A percentile compares a stretch with the other conserved stretches of the same genome.
Evolutionary conservation across 1,140 invertebrate species (phyloP).

Genomic region (Pseudomyrmex cubaensis): DNA sequence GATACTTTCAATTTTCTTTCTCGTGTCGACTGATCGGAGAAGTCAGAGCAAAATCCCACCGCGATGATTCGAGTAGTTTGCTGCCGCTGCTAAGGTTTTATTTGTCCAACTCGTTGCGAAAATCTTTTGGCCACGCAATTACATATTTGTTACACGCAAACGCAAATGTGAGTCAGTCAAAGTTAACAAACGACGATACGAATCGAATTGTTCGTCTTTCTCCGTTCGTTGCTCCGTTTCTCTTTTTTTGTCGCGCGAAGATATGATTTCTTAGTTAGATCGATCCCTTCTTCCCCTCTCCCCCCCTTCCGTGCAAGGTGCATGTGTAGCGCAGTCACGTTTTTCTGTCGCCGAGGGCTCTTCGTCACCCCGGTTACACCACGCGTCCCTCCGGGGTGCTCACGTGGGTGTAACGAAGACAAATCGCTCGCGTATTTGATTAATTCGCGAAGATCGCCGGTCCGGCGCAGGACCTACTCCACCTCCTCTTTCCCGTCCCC

Average conservation of each 20-base stretch:
- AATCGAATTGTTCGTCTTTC: not conserved
- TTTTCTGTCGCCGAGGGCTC: constrained; percentile 67
- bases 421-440: constrained; percentile 81
- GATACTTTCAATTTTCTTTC: too few species aligned
- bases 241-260: not conserved
- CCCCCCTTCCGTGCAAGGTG: not conserved
- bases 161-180: too few species aligned
- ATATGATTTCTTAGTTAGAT: constrained; percentile 6
- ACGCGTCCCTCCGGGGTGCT: constrained; percentile 72
- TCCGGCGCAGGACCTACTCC: constrained; percentile 43
- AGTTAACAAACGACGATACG: too few species aligned
- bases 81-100: too few species aligned
- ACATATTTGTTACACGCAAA: too few species aligned
- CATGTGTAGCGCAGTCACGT: constrained; percentile 55
- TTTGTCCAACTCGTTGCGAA: too few species aligned
- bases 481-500: too few species aligned
- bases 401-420: constrained; percentile 82
- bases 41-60: too few species aligned
- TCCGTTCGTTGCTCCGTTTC: not conserved
- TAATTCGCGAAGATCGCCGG: constrained; percentile 75
- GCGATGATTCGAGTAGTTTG: too few species aligned
- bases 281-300: not conserved
- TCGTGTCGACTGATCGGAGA: too few species aligned
- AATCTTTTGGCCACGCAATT: too few species aligned
- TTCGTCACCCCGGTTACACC: constrained; percentile 72